Evolutionary conservation across 2,797 vertebrate species (phyloP).

Genomic region (Triplophysa bombifrons): DNA sequence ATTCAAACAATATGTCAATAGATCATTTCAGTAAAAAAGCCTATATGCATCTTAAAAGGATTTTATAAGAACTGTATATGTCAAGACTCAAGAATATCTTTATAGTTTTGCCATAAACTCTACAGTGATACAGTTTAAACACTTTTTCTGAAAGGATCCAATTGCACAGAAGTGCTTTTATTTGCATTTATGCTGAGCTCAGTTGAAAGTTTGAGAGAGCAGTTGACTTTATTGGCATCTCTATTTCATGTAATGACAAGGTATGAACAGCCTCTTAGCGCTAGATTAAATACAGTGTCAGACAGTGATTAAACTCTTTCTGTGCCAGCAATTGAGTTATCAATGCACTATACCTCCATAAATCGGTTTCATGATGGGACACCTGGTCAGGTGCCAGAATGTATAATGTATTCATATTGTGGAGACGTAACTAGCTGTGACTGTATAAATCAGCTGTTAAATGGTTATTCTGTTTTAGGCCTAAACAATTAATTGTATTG

Average conservation of each 20-base stretch:
- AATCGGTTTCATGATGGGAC: conserved; percentile 38
- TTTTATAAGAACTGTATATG: too few species aligned
- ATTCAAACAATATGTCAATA: too few species aligned
- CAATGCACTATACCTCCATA: conserved; percentile 29
- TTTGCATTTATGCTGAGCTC: conserved; percentile 63
- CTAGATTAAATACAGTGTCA: conserved; percentile 35
- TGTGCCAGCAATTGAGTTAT: conserved; percentile 35
- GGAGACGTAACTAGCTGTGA: conserved; percentile 61
- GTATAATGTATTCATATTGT: conserved; percentile 56
- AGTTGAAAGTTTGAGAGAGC: conserved; percentile 32
- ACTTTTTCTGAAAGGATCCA: neutral
- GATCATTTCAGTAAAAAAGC: too few species aligned
- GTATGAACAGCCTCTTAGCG: conserved; percentile 27
- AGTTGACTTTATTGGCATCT: conserved; percentile 43
- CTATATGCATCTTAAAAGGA: too few species aligned
- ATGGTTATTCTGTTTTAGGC: neutral
- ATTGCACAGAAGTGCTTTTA: neutral
- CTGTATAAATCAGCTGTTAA: conserved; percentile 60
- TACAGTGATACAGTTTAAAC: neutral
- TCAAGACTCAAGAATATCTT: too few species aligned
- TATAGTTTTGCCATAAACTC: neutral
- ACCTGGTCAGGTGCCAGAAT: conserved; percentile 63
- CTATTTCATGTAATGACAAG: conserved; percentile 58
- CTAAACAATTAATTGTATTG: neutral
- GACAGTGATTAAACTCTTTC: conserved; percentile 36